Percentiles rank a stretch among this genome's conserved stretches.
Evolutionary conservation across 2,888 invertebrate genomes (phyloP).

Genomic region (Aethes cnicana): DNA sequence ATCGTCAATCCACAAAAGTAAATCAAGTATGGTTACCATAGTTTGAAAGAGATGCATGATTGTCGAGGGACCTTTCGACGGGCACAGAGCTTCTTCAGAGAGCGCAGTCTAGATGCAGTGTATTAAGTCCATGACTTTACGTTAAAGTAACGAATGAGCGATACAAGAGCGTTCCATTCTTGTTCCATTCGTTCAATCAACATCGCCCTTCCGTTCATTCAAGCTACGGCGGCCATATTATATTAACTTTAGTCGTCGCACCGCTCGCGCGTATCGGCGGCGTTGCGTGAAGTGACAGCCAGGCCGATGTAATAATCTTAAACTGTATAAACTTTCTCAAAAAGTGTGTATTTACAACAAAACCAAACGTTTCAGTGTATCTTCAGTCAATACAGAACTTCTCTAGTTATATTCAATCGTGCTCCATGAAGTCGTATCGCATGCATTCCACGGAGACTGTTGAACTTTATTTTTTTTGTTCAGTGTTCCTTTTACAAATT

Average conservation of each 20-base stretch:
- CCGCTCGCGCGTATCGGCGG: constrained; percentile 50
- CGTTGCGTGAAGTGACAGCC: constrained; percentile 67
- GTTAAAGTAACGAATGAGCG: background rate
- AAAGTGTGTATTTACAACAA: constrained; percentile 28
- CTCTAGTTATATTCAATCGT: constrained; percentile 40
- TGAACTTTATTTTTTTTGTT: constrained; percentile 74
- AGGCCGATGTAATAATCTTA: constrained; percentile 56
- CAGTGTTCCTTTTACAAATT: constrained; percentile 69
- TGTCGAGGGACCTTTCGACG: too few relatives aligned
- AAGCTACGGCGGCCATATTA: constrained; percentile 75
- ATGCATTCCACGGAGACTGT: constrained; percentile 78
- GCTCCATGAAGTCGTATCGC: constrained; percentile 67
- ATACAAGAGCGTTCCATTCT: constrained; percentile 34
- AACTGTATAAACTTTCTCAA: constrained; percentile 43
- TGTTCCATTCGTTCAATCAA: constrained; percentile 38
- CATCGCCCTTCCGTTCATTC: constrained; percentile 15
- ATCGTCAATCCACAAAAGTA: too few relatives aligned
- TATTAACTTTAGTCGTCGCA: constrained; percentile 63
- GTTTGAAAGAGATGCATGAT: too few relatives aligned
- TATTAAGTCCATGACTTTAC: too few relatives aligned
- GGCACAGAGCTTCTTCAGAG: too few relatives aligned
- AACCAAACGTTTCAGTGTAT: constrained; percentile 9
- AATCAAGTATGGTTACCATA: too few relatives aligned
- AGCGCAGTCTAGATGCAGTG: too few relatives aligned
- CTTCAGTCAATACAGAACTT: constrained; percentile 15